phyloP scores from a whole-genome alignment of 2,888 invertebrate genomes.

The Crepidodera aurea region DNA sequence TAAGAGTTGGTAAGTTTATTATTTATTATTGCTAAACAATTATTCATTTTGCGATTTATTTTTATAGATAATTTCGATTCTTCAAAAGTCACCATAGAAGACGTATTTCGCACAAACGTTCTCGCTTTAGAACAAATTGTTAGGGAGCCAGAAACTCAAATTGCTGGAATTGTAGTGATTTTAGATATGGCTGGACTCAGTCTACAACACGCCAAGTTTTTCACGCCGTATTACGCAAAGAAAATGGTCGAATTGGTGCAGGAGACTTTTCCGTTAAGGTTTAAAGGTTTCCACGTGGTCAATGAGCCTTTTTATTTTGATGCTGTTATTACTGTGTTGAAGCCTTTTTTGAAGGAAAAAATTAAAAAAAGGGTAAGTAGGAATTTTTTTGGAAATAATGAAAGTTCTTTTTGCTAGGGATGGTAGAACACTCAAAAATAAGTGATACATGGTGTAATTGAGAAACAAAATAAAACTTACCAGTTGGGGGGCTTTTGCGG shows the following conservation, averaged over 20 bases:
- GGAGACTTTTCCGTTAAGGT: slow-evolving; percentile 63
- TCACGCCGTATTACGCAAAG: slow-evolving; percentile 62
- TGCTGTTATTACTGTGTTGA: slow-evolving; percentile 73
- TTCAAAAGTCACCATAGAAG: slow-evolving; percentile 61
- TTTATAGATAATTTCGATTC: slow-evolving; percentile 62
- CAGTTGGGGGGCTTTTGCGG: too few species aligned
- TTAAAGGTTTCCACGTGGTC: slow-evolving; percentile 63
- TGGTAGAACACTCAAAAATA: too few species aligned
- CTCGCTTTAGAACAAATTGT: slow-evolving; percentile 65
- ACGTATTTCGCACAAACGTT: slow-evolving; percentile 65
- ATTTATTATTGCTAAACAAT: too few species aligned
- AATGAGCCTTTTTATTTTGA: slow-evolving; percentile 64
- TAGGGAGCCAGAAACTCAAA: slow-evolving; percentile 66
- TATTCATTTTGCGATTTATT: too few species aligned
- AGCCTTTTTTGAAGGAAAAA: slow-evolving; percentile 83
- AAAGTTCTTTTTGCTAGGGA: too few species aligned
- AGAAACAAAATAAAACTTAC: too few species aligned
- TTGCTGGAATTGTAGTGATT: slow-evolving; percentile 65
- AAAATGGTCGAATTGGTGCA: slow-evolving; percentile 63
- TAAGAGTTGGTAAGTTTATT: slow-evolving; percentile 61
- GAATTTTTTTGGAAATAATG: too few species aligned
- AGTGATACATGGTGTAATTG: too few species aligned
- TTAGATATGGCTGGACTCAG: slow-evolving; percentile 62
- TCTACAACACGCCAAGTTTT: slow-evolving; percentile 63
- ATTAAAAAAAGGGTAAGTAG: slow-evolving; percentile 73